phyloP scores from a whole-genome alignment of 2,888 invertebrate genomes.

The Cataglyphis altisquamis region DNA sequence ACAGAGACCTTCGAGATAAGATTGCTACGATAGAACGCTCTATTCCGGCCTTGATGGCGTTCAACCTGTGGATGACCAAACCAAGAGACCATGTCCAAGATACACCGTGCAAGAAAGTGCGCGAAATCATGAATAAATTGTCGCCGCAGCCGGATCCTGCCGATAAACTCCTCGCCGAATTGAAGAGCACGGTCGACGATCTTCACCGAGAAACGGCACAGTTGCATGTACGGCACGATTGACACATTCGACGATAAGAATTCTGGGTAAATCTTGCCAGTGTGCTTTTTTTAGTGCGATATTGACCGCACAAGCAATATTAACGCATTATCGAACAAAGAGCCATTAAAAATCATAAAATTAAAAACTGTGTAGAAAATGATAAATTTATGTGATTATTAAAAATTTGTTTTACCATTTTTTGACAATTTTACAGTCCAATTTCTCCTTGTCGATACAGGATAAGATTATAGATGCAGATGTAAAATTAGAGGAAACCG shows the following conservation, averaged over 20 bases:
- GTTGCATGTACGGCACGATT: constrained; percentile 82
- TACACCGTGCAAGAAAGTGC: constrained; percentile 76
- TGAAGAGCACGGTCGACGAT: constrained; percentile 71
- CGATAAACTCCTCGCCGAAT: constrained; percentile 75
- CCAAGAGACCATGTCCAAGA: constrained; percentile 33
- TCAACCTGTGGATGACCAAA: constrained; percentile 74
- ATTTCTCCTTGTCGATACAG: constrained; percentile 64
- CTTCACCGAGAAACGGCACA: constrained; percentile 79
- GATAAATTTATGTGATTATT: background rate
- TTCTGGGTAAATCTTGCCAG: constrained; percentile 76
- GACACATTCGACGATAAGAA: constrained; percentile 66
- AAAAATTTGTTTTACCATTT: background rate
- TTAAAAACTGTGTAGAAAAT: background rate
- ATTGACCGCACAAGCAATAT: too few species aligned
- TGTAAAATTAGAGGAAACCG: constrained; percentile 79
- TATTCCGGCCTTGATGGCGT: constrained; percentile 82
- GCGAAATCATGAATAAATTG: constrained; percentile 78
- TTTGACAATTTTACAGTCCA: constrained; percentile 2
- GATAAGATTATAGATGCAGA: constrained; percentile 82
- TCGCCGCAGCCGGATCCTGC: constrained; percentile 76
- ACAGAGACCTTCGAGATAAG: constrained; percentile 76
- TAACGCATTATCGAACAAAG: background rate
- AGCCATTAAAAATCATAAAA: constrained; percentile 17
- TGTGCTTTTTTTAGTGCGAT: constrained; percentile 47
- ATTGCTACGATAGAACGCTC: constrained; percentile 81